Evolutionary conservation across 2,113 vertebrate genomes (phyloP).

Genomic region (Lonchura striata): DNA sequence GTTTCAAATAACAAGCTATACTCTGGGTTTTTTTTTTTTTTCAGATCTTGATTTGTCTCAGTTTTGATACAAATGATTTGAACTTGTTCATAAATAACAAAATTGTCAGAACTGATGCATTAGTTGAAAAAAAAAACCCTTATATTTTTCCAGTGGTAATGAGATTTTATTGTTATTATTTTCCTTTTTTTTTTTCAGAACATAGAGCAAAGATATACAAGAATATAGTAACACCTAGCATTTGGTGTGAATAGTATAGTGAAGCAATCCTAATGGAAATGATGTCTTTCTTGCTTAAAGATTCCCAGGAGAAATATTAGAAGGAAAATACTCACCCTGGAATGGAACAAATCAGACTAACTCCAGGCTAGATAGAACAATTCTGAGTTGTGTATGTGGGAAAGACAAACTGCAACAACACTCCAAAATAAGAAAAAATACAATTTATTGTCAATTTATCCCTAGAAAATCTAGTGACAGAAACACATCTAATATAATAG

Average conservation of each 20-base stretch:
- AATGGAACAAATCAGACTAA: conserved; percentile 43
- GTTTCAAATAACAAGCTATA: neutral
- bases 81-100: neutral
- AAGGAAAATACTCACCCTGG: conserved; percentile 8
- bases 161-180: neutral
- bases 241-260: neutral
- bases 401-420: neutral
- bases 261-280: neutral
- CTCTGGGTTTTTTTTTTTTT: neutral
- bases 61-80: neutral
- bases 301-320: conserved; percentile 44
- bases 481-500: neutral
- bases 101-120: neutral
- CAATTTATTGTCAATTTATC: conserved; percentile 30
- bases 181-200: neutral
- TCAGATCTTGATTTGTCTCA: neutral
- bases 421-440: neutral
- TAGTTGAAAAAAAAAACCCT: neutral
- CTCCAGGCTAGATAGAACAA: conserved; percentile 11
- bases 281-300: conserved; percentile 41
- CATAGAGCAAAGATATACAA: neutral
- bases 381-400: neutral
- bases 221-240: neutral
- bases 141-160: neutral
- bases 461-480: neutral